Percentiles rank a stretch among this genome's conserved stretches.
Evolutionary conservation across 1,140 invertebrate species (phyloP).

Genomic region (Caenorhabditis tropicalis): DNA sequence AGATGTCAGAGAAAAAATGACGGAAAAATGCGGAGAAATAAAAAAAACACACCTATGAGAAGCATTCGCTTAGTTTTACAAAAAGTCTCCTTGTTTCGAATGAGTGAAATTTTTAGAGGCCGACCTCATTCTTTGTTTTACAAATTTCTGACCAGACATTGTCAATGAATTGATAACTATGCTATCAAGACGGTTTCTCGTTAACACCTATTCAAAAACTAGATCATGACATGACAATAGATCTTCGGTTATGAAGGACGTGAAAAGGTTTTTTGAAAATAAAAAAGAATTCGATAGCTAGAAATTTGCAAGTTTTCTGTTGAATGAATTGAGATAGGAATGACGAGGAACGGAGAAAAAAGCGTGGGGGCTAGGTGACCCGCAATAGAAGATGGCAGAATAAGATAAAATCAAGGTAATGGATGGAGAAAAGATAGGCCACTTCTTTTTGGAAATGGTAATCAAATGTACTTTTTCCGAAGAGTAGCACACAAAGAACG

Average conservation of each 20-base stretch:
- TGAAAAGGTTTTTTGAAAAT: background rate
- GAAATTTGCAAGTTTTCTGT: conserved; percentile 38
- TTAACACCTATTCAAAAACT: conserved; percentile 30
- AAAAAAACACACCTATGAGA: background rate
- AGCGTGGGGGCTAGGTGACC: conserved; percentile 9
- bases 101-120: background rate
- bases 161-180: background rate
- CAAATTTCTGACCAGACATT: background rate
- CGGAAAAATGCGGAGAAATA: background rate
- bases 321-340: background rate
- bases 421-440: background rate
- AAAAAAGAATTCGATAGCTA: background rate
- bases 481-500: background rate
- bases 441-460: background rate
- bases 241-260: conserved; percentile 7
- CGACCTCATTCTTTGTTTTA: conserved; percentile 24
- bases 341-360: background rate
- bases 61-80: background rate
- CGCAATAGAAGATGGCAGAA: background rate
- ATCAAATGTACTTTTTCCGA: background rate
- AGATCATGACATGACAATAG: conserved; percentile 25
- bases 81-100: no score
- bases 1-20: background rate
- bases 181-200: conserved; percentile 15
- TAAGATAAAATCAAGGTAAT: background rate